Evolutionary conservation across 2,888 invertebrate species (phyloP).

Genomic region (Xestia ashworthii): DNA sequence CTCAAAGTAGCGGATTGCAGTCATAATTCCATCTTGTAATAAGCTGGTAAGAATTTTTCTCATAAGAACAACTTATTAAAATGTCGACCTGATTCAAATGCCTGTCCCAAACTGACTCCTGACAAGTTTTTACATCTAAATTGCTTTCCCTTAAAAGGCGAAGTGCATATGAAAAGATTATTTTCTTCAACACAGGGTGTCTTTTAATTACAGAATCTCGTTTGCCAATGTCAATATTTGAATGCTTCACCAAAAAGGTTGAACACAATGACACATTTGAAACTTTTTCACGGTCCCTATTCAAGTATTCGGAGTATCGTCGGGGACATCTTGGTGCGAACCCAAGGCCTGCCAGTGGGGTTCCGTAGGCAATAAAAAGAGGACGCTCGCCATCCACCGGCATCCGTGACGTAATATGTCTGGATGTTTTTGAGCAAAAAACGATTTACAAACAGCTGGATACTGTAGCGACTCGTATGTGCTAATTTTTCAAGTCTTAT

Average conservation of each 20-base stretch:
- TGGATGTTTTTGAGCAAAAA: constrained; percentile 78
- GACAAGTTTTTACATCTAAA: constrained; percentile 57
- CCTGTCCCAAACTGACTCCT: constrained; percentile 39
- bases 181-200: constrained; percentile 57
- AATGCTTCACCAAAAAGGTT: constrained; percentile 65
- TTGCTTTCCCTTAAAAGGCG: constrained; percentile 31
- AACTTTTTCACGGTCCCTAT: constrained; percentile 73
- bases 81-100: constrained; percentile 55
- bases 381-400: constrained; percentile 67
- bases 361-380: constrained; percentile 79
- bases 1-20: constrained; percentile 3
- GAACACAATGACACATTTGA: constrained; percentile 73
- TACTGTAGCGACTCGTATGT: constrained; percentile 68
- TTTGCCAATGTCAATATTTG: constrained; percentile 65
- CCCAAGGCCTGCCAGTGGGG: constrained; percentile 84
- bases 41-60: constrained; percentile 37
- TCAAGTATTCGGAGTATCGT: constrained; percentile 77
- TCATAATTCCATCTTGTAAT: constrained; percentile 38
- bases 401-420: constrained; percentile 83
- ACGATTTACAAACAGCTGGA: constrained; percentile 72
- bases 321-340: constrained; percentile 77
- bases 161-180: constrained; percentile 47
- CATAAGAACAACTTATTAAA: constrained; percentile 46
- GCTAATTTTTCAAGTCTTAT: constrained; percentile 62
- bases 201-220: constrained; percentile 63